Conservation (phyloP, 2,113 vertebrate species). For the Eubucco bourcierii region DNA sequence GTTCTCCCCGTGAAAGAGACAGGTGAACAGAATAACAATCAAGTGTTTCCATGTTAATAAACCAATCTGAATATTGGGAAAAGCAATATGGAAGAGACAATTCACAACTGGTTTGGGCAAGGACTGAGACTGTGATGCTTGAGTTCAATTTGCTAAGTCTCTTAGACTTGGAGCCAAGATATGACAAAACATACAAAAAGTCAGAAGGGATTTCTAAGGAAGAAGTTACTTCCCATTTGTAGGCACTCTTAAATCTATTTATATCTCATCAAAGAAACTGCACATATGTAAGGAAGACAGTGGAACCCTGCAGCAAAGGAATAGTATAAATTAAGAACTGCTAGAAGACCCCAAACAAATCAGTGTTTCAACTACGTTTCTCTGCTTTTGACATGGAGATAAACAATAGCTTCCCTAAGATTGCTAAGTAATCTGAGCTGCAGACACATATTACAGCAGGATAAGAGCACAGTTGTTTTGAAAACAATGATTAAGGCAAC, state of each 20-base stretch:
- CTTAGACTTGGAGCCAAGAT: not conserved
- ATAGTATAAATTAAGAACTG: not conserved
- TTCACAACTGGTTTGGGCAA: not conserved
- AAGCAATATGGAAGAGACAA: not conserved
- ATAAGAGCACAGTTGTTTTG: not conserved
- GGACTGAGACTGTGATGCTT: not conserved
- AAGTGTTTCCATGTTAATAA: conserved; percentile 5
- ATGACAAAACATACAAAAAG: not conserved
- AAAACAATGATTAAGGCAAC: not conserved
- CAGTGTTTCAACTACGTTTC: not conserved
- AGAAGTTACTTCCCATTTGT: not conserved
- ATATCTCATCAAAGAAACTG: not conserved
- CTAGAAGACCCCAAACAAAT: not conserved
- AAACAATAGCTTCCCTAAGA: not conserved
- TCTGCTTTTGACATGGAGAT: not conserved
- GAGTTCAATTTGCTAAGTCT: not conserved
- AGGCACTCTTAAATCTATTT: not conserved
- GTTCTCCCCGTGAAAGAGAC: not conserved
- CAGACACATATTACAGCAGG: not conserved
- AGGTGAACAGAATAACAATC: conserved; percentile 26
- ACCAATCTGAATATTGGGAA: not conserved
- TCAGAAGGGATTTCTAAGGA: not conserved
- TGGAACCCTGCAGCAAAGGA: not conserved
- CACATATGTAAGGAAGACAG: not conserved
- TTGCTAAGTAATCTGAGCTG: not conserved